Conservation (phyloP, 2,888 invertebrate genomes). For the Bimastos eiseni region DNA sequence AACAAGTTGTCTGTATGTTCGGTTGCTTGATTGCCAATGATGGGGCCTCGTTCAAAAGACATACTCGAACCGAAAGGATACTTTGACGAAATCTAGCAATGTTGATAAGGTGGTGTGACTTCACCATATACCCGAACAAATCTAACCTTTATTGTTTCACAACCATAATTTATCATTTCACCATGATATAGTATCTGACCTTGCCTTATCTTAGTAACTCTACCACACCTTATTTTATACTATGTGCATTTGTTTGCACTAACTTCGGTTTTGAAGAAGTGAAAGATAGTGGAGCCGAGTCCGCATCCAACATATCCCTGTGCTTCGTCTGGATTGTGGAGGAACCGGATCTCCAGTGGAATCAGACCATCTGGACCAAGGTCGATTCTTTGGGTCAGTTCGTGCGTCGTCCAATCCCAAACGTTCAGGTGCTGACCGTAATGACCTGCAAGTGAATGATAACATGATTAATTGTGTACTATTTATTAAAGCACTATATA, state of each 20-base stretch:
- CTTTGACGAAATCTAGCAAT: too few species aligned
- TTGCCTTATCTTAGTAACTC: neutral
- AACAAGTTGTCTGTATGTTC: too few species aligned
- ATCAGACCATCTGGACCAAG: constrained; percentile 82
- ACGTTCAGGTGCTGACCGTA: constrained; percentile 85
- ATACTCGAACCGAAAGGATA: too few species aligned
- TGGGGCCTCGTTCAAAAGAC: too few species aligned
- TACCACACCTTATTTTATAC: too few species aligned
- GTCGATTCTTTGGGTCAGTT: constrained; percentile 82
- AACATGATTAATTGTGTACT: neutral
- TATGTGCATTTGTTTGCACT: constrained; percentile 28
- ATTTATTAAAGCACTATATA: neutral
- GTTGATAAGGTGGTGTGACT: too few species aligned
- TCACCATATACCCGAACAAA: too few species aligned
- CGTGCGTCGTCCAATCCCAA: constrained; percentile 84
- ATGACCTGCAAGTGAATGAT: constrained; percentile 69
- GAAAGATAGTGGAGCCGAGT: constrained; percentile 78
- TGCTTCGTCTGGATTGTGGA: constrained; percentile 83
- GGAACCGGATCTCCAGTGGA: constrained; percentile 88
- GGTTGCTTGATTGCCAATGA: too few species aligned
- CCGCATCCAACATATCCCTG: constrained; percentile 90
- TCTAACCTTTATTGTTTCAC: too few species aligned
- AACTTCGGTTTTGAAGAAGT: constrained; percentile 66
- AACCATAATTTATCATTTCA: too few species aligned
- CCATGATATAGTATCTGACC: too few species aligned